Conservation (phyloP, 1,140 invertebrate genomes). For the Drosophila orena region DNA sequence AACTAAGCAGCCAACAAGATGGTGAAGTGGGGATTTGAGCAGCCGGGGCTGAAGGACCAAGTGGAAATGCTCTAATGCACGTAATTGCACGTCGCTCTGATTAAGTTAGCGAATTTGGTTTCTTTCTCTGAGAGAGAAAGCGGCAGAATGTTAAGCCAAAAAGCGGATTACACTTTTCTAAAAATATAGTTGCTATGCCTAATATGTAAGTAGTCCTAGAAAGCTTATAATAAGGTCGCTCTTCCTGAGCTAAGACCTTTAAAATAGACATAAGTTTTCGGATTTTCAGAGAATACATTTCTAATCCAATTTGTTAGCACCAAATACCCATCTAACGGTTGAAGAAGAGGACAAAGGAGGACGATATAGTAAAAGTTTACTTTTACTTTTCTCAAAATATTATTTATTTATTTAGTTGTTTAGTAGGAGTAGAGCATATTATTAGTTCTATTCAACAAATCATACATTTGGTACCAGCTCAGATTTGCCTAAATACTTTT, state of each 20-base stretch:
- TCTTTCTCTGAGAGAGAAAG: constrained; percentile 29
- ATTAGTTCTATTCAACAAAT: no score
- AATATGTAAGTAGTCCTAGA: constrained; percentile 64
- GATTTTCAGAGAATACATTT: background rate
- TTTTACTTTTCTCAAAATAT: no score
- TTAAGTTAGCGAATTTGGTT: constrained; percentile 72
- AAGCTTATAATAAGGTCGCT: constrained; percentile 1
- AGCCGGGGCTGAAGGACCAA: constrained; percentile 5
- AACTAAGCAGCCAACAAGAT: constrained; percentile 7
- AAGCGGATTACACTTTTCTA: constrained; percentile 69
- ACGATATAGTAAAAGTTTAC: no score
- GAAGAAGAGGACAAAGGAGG: no score
- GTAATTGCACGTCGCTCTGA: constrained; percentile 78
- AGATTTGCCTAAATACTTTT: no score
- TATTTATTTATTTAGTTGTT: no score
- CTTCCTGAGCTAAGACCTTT: background rate
- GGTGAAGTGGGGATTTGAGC: background rate
- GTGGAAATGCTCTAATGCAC: constrained; percentile 68
- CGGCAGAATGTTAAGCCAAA: constrained; percentile 66
- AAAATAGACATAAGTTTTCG: background rate
- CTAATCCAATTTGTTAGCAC: background rate
- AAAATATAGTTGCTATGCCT: constrained; percentile 63
- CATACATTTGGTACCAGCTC: no score
- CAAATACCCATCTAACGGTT: no score
- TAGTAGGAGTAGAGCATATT: no score